A percentile compares a stretch with the other conserved stretches of the same genome.
These are phyloP conservation scores for Diplodus sargus DNA, from an alignment of 2,797 vertebrate species.

Conservation along the genomic window DNA sequence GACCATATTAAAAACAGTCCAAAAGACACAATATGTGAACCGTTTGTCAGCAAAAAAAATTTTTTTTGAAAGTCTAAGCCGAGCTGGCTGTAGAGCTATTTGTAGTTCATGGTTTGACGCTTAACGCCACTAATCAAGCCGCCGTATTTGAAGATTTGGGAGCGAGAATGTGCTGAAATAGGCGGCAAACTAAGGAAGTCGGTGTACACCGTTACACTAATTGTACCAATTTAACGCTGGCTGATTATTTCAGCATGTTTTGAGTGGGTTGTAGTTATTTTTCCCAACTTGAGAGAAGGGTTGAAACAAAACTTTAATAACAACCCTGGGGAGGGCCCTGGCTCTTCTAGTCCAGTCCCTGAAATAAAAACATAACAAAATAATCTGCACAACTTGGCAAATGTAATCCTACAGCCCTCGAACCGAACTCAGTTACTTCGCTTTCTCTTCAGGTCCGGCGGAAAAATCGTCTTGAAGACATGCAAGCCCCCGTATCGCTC, in stretches of 20 bases:
- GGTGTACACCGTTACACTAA: too few relatives aligned
- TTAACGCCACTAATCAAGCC: too few relatives aligned
- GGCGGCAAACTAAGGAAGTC: too few relatives aligned
- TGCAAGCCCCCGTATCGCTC: background rate
- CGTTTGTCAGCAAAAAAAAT: too few relatives aligned
- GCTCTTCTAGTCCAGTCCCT: background rate
- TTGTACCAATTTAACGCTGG: background rate
- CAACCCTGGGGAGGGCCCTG: background rate
- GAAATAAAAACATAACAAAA: conserved; percentile 8
- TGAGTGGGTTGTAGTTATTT: background rate
- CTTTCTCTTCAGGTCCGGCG: conserved; percentile 11
- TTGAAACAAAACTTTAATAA: background rate
- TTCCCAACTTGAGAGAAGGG: background rate
- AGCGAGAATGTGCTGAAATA: too few relatives aligned
- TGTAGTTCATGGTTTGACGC: too few relatives aligned
- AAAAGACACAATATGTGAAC: too few relatives aligned
- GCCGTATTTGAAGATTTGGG: too few relatives aligned
- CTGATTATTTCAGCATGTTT: background rate
- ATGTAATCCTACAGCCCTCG: conserved; percentile 27
- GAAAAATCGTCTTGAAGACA: conserved; percentile 43
- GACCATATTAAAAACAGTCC: too few relatives aligned
- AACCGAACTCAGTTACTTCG: background rate
- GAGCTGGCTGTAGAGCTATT: too few relatives aligned
- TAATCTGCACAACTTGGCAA: conserved; percentile 12
- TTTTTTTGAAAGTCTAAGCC: too few relatives aligned